A percentile compares a stretch with the other conserved stretches of the same genome.
phyloP scores from a whole-genome alignment of 2,888 invertebrate genomes.

The Polyommatus iphigenia region DNA sequence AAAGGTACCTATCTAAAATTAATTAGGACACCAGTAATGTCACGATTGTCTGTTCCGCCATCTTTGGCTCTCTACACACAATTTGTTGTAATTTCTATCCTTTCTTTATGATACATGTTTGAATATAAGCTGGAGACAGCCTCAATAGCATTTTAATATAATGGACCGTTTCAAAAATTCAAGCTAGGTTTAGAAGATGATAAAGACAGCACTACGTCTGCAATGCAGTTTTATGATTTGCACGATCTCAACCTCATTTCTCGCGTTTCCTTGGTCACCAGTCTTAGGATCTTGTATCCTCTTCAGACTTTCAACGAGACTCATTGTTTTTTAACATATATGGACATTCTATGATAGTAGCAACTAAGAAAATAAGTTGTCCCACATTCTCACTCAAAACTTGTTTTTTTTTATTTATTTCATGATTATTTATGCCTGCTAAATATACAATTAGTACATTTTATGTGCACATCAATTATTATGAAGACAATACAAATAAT shows the following conservation, averaged over 20 bases:
- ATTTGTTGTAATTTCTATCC: slow-evolving; percentile 22
- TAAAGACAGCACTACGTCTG: slow-evolving; percentile 35
- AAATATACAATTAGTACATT: background rate
- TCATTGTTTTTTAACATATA: background rate
- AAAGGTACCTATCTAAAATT: slow-evolving; percentile 63
- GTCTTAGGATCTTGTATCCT: background rate
- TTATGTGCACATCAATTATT: slow-evolving; percentile 1
- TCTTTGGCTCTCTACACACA: slow-evolving; percentile 59
- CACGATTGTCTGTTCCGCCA: slow-evolving; percentile 68
- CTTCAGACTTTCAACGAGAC: background rate
- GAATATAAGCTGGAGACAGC: background rate
- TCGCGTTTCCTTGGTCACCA: slow-evolving; percentile 30
- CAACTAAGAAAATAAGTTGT: background rate
- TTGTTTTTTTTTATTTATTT: slow-evolving; percentile 5
- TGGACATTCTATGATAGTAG: background rate
- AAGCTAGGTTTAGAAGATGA: background rate
- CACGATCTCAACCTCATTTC: slow-evolving; percentile 43
- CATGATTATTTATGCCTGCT: background rate
- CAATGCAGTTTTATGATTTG: slow-evolving; percentile 43
- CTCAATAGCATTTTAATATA: background rate
- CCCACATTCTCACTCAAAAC: background rate
- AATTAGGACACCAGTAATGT: slow-evolving; percentile 67
- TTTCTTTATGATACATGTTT: background rate
- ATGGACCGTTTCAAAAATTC: background rate
- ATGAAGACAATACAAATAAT: background rate